A percentile compares a stretch with the other conserved stretches of the same genome.
phyloP scores from a whole-genome alignment of 2,113 vertebrate species.

The Limnothrissa miodon region DNA sequence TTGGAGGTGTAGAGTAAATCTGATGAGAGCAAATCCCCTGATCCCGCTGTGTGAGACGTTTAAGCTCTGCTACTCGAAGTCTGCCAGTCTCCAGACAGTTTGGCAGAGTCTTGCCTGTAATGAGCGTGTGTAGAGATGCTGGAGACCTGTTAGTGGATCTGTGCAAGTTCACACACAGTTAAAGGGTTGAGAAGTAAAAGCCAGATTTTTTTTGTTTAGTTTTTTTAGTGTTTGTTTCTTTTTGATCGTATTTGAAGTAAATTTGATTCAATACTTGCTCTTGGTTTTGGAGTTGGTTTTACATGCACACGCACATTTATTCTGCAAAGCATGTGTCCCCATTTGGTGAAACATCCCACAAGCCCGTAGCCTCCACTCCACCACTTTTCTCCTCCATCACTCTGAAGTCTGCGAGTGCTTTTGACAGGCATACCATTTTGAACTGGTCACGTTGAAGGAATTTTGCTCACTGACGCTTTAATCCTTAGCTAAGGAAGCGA shows the following conservation, averaged over 20 bases:
- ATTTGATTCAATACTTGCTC: not conserved
- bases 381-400: not conserved
- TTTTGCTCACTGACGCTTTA: not conserved
- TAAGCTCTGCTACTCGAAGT: conserved; percentile 9
- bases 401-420: not conserved
- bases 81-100: conserved; percentile 22
- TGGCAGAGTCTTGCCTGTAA: not conserved
- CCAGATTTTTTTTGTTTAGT: not conserved
- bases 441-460: not conserved
- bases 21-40: conserved; percentile 29
- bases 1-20: conserved; percentile 1
- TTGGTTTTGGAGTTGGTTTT: not conserved
- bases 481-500: not conserved
- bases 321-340: not conserved
- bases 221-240: not conserved
- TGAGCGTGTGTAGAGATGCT: conserved; percentile 3
- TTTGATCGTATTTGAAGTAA: not conserved
- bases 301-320: not conserved
- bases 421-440: not conserved
- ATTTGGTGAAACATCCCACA: not conserved
- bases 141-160: not conserved
- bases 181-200: conserved; percentile 13
- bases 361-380: not conserved
- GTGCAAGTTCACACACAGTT: not conserved
- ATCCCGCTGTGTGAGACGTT: conserved; percentile 24